These are phyloP conservation scores for Anastrepha ludens DNA, from an alignment of 1,140 invertebrate species.

Conservation along the genomic window DNA sequence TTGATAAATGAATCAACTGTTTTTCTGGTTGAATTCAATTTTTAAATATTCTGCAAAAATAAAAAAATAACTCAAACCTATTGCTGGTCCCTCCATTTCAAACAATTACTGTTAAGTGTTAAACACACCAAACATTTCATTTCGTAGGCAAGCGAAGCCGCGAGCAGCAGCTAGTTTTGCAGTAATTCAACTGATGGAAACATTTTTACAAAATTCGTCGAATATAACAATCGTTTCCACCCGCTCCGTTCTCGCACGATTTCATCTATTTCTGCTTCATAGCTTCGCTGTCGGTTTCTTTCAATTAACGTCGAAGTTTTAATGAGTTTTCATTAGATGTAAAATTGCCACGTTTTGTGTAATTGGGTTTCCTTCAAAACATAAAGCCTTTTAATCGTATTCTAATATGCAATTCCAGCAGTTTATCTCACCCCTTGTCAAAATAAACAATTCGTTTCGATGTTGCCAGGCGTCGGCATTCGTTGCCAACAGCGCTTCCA, in stretches of 20 bases:
- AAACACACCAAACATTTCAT: no score
- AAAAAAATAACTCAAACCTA: no score
- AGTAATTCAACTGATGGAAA: no score
- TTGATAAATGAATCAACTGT: no score
- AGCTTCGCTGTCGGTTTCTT: background rate
- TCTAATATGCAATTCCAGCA: background rate
- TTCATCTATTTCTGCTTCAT: background rate
- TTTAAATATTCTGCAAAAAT: no score
- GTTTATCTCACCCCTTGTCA: background rate
- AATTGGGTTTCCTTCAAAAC: background rate
- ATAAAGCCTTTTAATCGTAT: constrained; percentile 11
- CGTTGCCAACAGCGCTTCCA: constrained; percentile 5
- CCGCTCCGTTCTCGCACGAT: background rate
- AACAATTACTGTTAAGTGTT: no score
- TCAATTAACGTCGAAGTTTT: constrained; percentile 33
- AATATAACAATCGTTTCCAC: no score
- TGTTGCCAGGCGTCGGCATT: background rate
- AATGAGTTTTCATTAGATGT: constrained; percentile 29
- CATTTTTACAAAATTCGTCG: no score
- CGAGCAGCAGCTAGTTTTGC: no score
- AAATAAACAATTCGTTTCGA: constrained; percentile 37
- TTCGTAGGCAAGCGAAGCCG: no score
- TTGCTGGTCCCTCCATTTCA: no score
- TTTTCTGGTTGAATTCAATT: no score
- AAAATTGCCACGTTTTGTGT: constrained; percentile 17